Percentiles rank a stretch among this genome's conserved stretches.
phyloP scores from a whole-genome alignment of 2,113 vertebrate species.

The Nerophis ophidion region DNA sequence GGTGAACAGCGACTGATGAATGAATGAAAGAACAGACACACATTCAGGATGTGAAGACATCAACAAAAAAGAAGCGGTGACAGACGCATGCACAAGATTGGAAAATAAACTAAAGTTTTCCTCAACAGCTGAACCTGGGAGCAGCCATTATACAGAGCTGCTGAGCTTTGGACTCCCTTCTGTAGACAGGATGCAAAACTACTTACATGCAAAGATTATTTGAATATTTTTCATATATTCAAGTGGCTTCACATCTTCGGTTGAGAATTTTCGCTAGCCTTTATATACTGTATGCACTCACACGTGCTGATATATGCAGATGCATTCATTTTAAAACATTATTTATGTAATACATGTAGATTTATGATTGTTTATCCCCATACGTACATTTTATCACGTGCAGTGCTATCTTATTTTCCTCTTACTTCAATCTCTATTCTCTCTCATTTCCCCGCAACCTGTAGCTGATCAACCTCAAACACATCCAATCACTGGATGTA shows the following conservation, averaged over 20 bases:
- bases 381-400: not conserved
- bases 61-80: not conserved
- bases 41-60: not conserved
- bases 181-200: too few relatives aligned
- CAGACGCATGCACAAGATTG: not conserved
- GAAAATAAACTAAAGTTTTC: not conserved
- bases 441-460: conserved; percentile 45
- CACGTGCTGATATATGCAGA: not conserved
- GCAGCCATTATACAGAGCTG: not conserved
- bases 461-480: conserved; percentile 53
- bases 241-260: too few relatives aligned
- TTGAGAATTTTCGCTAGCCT: too few relatives aligned
- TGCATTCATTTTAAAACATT: not conserved
- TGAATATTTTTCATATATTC: conserved; percentile 1
- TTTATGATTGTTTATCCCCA: conserved; percentile 1
- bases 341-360: conserved; percentile 7
- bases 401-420: not conserved
- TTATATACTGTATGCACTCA: not conserved
- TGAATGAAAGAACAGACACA: not conserved
- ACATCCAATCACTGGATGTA: conserved; percentile 54
- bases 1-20: conserved; percentile 1
- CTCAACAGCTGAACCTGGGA: not conserved
- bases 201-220: too few relatives aligned
- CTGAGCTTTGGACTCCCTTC: too few relatives aligned
- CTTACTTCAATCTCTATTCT: conserved; percentile 3